Base-by-base conservation (phyloP, 1,140 invertebrate species). In the Trichonephila inaurata region DNA sequence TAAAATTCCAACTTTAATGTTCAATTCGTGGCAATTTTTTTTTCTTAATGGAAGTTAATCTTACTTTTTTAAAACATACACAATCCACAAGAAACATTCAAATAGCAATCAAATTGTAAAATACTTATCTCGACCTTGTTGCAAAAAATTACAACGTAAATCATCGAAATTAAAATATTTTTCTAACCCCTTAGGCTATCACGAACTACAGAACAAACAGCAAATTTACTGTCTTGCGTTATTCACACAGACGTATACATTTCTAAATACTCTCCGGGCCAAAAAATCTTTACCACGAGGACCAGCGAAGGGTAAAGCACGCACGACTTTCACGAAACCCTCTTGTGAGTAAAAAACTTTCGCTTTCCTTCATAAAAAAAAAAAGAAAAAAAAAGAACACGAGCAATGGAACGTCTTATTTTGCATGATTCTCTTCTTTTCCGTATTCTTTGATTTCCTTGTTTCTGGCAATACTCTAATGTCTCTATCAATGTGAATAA, bases 341-440 rank as follows among this genome's bases (percentile, higher is more conserved):
- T 18, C 72, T 16, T 33, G 24, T 5, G 66, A 14, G 33, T 18
- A 1, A 18, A 40, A 77, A 33, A 77, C 72, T 77, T 77, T 77
- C 72, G 72, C 72, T 40, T 77, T 77, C 72, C 72, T 40, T 40
- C 28, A 18, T 28, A 18, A 77, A 24, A 24, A 40, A 77, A 24
- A 28, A 24, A 24, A 40, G 40, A 24, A 28, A 19, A 7, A 62
- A n/a, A 21, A 21, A 62, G 8, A 21, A n/a, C 66, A 24, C 66
- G n/a, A 21, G 66, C 66, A 69, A 69, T 19, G 12, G 72, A 33
- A 33, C 72, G 33, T 77, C 72, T 28, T 40, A 77, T 40, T 77
- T 77, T 40, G 72, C 72, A 77, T 77, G 72, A 40, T 33, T 33
- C 69, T 77, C 16, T 72, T 40, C 72, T 77, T 77, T 77, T 77